A percentile compares a stretch with the other conserved stretches of the same genome.
These are phyloP conservation scores for Pantherophis guttatus DNA, from an alignment of 2,113 vertebrate species.

Conservation along the genomic window DNA sequence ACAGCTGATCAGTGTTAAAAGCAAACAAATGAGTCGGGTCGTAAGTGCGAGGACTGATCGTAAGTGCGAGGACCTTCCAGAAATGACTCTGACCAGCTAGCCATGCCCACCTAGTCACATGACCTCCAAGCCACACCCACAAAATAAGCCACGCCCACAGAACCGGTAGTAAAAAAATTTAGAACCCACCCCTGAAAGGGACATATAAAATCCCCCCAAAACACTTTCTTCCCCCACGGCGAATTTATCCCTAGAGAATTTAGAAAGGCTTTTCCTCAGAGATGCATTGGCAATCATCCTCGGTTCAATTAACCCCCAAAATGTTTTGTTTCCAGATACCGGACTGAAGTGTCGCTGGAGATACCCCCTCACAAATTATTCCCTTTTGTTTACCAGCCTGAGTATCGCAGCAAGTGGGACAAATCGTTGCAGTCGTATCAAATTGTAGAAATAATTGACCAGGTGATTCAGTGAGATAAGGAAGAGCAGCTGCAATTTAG, in stretches of 20 bases:
- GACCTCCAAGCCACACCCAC: too few relatives aligned
- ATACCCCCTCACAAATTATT: slow-evolving; percentile 59
- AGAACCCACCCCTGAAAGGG: background rate
- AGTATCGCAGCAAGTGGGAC: slow-evolving; percentile 67
- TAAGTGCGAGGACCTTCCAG: too few relatives aligned
- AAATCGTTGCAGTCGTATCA: slow-evolving; percentile 58
- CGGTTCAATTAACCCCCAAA: background rate
- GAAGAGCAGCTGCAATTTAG: background rate
- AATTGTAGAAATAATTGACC: slow-evolving; percentile 62
- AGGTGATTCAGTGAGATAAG: slow-evolving; percentile 50
- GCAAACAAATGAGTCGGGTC: too few relatives aligned
- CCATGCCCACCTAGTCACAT: too few relatives aligned
- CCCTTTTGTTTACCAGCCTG: slow-evolving; percentile 66
- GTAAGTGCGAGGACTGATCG: too few relatives aligned
- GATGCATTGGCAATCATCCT: background rate
- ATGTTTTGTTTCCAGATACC: slow-evolving; percentile 60
- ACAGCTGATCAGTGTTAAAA: too few relatives aligned
- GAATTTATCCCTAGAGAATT: background rate
- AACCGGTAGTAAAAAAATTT: too few relatives aligned
- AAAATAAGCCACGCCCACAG: too few relatives aligned
- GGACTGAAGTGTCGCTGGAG: slow-evolving; percentile 66
- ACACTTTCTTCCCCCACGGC: background rate
- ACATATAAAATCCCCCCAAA: background rate
- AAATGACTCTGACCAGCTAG: too few relatives aligned
- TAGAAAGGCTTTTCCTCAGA: background rate